phyloP scores from a whole-genome alignment of 2,888 invertebrate genomes.

The Drosophila colorata region DNA sequence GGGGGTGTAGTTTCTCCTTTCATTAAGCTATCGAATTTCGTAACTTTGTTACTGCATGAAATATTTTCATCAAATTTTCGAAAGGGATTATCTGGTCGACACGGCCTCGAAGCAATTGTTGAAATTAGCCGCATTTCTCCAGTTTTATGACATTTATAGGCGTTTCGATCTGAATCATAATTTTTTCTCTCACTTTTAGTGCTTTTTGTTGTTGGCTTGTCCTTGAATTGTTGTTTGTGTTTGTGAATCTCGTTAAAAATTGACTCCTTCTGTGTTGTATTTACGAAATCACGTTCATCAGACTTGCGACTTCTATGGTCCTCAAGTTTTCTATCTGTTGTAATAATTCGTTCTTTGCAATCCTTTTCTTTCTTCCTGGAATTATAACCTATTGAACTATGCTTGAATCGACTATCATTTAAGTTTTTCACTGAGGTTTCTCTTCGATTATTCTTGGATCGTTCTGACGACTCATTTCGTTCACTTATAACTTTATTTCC shows the following conservation, averaged over 20 bases:
- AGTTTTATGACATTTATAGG: constrained; percentile 30
- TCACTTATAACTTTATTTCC: constrained; percentile 86
- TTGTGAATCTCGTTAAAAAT: constrained; percentile 31
- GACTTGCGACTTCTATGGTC: constrained; percentile 43
- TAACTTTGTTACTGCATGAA: constrained; percentile 85
- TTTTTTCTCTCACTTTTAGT: constrained; percentile 29
- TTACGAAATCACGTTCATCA: constrained; percentile 26
- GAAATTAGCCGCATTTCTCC: constrained; percentile 55
- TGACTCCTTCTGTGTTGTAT: constrained; percentile 26
- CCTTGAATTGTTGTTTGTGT: constrained; percentile 25
- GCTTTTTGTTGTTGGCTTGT: constrained; percentile 20
- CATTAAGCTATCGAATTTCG: constrained; percentile 86
- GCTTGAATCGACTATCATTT: constrained; percentile 32
- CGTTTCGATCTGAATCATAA: constrained; percentile 54
- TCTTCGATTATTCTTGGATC: constrained; percentile 38
- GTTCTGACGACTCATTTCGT: constrained; percentile 60
- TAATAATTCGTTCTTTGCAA: constrained; percentile 40
- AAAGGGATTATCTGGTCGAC: constrained; percentile 79
- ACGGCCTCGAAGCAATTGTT: constrained; percentile 58
- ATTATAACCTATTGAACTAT: constrained; percentile 35
- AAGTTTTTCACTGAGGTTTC: constrained; percentile 29
- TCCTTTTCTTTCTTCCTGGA: constrained; percentile 52
- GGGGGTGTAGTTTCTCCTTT: constrained; percentile 83
- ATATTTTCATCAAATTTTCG: constrained; percentile 88
- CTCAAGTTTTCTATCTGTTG: constrained; percentile 29